A percentile compares a stretch with the other conserved stretches of the same genome.
phyloP scores from a whole-genome alignment of 2,113 vertebrate species.

The Solenodon paradoxus region DNA sequence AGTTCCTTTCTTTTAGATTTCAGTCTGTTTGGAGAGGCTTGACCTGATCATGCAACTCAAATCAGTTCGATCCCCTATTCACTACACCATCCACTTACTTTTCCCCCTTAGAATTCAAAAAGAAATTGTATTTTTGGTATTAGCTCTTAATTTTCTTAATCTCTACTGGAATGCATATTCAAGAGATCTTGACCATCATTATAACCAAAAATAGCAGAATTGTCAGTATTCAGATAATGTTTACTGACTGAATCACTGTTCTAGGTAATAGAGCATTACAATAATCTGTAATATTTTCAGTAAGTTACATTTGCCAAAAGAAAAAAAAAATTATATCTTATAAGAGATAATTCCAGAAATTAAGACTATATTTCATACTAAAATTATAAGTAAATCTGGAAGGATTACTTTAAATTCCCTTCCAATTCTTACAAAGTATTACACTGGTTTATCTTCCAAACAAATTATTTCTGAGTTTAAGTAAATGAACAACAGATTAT shows the following conservation, averaged over 20 bases:
- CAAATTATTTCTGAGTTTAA: not conserved
- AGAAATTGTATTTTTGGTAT: not conserved
- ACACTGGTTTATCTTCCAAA: not conserved
- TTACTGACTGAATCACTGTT: not conserved
- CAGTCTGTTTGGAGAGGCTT: not conserved
- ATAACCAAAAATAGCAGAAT: not conserved
- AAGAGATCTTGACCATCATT: not conserved
- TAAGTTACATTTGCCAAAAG: not conserved
- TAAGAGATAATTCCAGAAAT: not conserved
- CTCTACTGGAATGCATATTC: not conserved
- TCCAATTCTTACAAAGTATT: not conserved
- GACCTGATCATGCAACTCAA: not conserved
- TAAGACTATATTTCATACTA: not conserved
- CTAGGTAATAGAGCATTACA: not conserved
- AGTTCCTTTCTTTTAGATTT: not conserved
- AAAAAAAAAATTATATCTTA: not conserved
- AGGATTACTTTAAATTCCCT: not conserved
- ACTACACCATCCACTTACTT: not conserved
- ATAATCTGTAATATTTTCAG: not conserved
- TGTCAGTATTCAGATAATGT: not conserved
- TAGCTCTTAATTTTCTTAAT: not conserved
- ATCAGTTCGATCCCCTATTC: not conserved
- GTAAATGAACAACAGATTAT: slow-evolving; percentile 2
- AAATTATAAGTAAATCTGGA: not conserved
- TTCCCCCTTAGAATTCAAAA: not conserved